These are phyloP conservation scores for Oryzias celebensis DNA, from an alignment of 2,113 vertebrate species.

Conservation along the genomic window DNA sequence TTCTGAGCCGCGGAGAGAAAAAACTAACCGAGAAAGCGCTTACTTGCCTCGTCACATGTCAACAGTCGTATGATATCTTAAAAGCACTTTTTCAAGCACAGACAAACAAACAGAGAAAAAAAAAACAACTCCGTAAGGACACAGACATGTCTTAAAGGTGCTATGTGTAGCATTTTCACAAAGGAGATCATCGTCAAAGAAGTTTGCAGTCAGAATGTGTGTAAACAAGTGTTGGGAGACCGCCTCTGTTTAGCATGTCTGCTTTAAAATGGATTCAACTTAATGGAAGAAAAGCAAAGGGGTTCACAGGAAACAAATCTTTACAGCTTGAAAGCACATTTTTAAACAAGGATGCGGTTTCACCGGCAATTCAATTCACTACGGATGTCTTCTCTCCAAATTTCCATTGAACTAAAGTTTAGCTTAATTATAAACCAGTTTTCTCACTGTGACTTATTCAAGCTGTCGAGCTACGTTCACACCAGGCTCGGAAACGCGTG, in stretches of 20 bases:
- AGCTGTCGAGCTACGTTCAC: no score
- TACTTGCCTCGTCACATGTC: constrained; percentile 49
- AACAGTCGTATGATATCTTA: constrained; percentile 75
- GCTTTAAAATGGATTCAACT: not conserved
- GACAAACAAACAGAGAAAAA: constrained; percentile 38
- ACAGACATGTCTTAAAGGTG: constrained; percentile 58
- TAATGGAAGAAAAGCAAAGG: no score
- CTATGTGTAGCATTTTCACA: constrained; percentile 22
- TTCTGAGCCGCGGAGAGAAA: constrained; percentile 62
- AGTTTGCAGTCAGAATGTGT: constrained; percentile 13
- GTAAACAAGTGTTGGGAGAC: constrained; percentile 10
- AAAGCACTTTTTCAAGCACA: constrained; percentile 77
- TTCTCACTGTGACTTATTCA: constrained; percentile 12
- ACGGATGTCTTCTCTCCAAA: no score
- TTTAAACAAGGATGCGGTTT: no score
- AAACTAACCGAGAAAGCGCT: constrained; percentile 60
- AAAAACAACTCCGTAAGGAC: constrained; percentile 63
- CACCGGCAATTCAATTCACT: no score
- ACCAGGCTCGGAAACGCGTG: no score
- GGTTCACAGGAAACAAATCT: no score
- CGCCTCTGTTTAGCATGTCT: not conserved
- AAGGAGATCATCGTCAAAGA: constrained; percentile 1
- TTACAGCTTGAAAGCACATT: no score
- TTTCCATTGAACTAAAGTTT: no score
- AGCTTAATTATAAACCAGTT: not conserved